A percentile compares a stretch with the other conserved stretches of the same genome.
Conservation (phyloP, 2,797 vertebrate species). For the Thunnus albacares region DNA sequence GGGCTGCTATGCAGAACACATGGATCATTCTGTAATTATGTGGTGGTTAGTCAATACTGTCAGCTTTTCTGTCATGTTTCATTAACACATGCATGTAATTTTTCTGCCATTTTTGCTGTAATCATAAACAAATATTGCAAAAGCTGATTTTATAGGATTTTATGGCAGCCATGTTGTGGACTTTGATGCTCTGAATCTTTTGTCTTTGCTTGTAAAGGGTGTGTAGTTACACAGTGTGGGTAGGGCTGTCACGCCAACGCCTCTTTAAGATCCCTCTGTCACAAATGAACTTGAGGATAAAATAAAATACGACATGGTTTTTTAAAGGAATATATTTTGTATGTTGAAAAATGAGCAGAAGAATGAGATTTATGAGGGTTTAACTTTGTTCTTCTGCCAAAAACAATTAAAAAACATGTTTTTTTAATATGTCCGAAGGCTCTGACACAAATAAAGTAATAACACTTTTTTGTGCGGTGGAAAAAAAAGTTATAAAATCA, state of each 20-base stretch:
- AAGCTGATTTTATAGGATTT: neutral
- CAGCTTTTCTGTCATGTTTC: constrained; percentile 17
- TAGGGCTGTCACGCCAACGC: neutral
- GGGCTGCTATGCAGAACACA: constrained; percentile 9
- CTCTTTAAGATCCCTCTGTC: neutral
- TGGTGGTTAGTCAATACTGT: constrained; percentile 26
- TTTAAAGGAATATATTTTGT: neutral
- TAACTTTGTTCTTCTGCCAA: neutral
- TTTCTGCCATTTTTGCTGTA: neutral
- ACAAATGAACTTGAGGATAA: neutral
- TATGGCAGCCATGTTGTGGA: too few relatives aligned
- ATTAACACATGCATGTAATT: neutral
- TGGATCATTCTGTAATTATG: constrained; percentile 29
- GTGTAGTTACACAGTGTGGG: neutral
- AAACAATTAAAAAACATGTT: neutral
- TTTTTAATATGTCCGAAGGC: neutral
- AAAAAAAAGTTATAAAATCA: constrained; percentile 2
- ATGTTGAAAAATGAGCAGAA: neutral
- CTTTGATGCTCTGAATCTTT: neutral
- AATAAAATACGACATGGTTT: neutral
- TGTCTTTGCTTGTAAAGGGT: constrained; percentile 7
- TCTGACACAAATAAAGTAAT: neutral
- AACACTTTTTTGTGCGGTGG: neutral
- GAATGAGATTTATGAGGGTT: neutral
- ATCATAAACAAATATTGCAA: neutral